Evolutionary conservation across 1,140 invertebrate genomes (phyloP).

Genomic region (Lamellibrachia luymesi): DNA sequence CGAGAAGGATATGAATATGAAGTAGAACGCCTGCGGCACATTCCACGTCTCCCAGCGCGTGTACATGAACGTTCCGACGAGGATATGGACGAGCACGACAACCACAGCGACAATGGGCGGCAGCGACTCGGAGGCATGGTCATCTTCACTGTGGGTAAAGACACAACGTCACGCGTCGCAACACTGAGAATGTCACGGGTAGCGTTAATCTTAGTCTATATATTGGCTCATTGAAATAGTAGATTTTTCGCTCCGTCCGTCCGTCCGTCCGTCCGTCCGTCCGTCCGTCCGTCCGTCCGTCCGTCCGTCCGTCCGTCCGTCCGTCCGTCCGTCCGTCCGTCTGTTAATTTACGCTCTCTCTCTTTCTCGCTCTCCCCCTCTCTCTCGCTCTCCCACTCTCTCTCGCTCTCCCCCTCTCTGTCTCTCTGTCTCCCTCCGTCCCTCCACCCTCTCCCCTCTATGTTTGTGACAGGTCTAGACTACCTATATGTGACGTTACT

Average conservation of each 20-base stretch:
- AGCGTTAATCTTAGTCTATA: background rate
- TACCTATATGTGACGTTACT: background rate
- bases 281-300: background rate
- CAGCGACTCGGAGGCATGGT: conserved; percentile 78
- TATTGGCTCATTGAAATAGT: background rate
- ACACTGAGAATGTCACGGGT: background rate
- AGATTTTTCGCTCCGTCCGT: background rate
- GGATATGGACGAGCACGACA: conserved; percentile 79
- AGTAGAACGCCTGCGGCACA: conserved; percentile 87
- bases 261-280: background rate
- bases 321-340: no score
- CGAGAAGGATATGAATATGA: conserved; percentile 78
- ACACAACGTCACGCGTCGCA: background rate
- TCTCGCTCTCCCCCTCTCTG: background rate
- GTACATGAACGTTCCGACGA: conserved; percentile 78
- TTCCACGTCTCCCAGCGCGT: conserved; percentile 71
- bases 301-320: background rate
- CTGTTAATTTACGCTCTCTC: background rate
- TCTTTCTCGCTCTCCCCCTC: background rate
- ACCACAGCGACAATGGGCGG: conserved; percentile 82
- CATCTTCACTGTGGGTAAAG: background rate
- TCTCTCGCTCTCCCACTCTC: background rate
- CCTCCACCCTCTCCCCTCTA: background rate
- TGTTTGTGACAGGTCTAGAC: background rate
- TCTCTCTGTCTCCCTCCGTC: background rate